phyloP scores from a whole-genome alignment of 2,888 invertebrate genomes.

The Scelioninae gen. 2 region DNA sequence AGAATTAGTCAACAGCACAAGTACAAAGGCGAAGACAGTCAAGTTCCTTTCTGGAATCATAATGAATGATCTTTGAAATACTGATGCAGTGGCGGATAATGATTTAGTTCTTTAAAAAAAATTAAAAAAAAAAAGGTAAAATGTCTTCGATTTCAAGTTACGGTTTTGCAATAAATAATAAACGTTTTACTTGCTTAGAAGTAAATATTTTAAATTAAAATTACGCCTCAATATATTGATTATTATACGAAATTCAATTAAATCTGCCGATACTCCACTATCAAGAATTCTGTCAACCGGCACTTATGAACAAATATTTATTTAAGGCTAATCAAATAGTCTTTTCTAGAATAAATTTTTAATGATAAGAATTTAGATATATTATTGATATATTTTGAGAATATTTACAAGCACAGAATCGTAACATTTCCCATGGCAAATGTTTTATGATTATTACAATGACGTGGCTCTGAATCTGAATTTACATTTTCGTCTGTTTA shows the following conservation, averaged over 20 bases:
- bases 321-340: slow-evolving; percentile 32
- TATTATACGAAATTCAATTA: slow-evolving; percentile 27
- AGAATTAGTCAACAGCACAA: slow-evolving; percentile 62
- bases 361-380: slow-evolving; percentile 39
- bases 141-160: slow-evolving; percentile 42
- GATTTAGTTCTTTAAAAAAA: slow-evolving; percentile 31
- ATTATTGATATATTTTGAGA: slow-evolving; percentile 30
- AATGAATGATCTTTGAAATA: slow-evolving; percentile 50
- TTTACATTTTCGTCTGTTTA: too few species aligned
- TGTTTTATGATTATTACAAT: slow-evolving; percentile 3
- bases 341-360: slow-evolving; percentile 44
- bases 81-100: slow-evolving; percentile 16
- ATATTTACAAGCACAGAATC: slow-evolving; percentile 41
- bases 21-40: slow-evolving; percentile 61
- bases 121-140: slow-evolving; percentile 23
- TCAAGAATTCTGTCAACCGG: slow-evolving; percentile 26
- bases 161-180: slow-evolving; percentile 33
- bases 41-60: slow-evolving; percentile 62
- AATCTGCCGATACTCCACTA: slow-evolving; percentile 44
- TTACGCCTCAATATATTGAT: slow-evolving; percentile 47
- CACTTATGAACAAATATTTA: slow-evolving; percentile 26
- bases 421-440: slow-evolving; percentile 29
- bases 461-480: too few species aligned
- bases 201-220: slow-evolving; percentile 40
- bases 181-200: slow-evolving; percentile 45